phyloP scores from a whole-genome alignment of 2,797 vertebrate genomes.

The Anisognathus igniventris region DNA sequence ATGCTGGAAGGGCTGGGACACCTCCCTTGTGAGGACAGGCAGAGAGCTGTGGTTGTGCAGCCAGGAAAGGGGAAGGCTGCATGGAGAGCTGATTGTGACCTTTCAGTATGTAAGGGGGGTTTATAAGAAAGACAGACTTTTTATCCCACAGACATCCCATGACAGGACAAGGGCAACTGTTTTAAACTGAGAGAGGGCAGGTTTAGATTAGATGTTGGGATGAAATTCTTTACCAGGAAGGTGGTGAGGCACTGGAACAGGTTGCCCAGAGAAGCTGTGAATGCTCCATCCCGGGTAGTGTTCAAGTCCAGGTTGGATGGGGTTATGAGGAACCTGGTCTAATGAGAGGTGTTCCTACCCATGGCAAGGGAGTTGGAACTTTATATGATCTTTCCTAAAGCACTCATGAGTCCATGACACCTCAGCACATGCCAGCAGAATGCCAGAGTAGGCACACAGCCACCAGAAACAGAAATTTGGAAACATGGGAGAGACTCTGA shows the following conservation, averaged over 20 bases:
- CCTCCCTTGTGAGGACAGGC: too few relatives aligned
- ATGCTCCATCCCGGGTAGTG: fast-evolving
- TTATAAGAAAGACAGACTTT: not conserved
- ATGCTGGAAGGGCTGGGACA: not conserved
- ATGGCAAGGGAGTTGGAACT: fast-evolving
- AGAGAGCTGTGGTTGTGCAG: not conserved
- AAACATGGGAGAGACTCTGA: not conserved
- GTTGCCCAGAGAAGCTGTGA: not conserved
- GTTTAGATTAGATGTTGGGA: not conserved
- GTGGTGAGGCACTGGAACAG: not conserved
- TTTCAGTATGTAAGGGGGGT: not conserved
- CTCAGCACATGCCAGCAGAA: fast-evolving
- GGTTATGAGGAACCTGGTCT: not conserved
- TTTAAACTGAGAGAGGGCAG: not conserved
- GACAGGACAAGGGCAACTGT: not conserved
- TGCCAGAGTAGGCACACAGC: fast-evolving
- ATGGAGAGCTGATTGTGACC: fast-evolving
- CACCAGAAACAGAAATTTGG: not conserved
- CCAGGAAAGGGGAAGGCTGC: not conserved
- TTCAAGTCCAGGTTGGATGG: not conserved
- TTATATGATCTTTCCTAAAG: not conserved
- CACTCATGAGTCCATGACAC: fast-evolving
- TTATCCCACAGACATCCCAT: fast-evolving
- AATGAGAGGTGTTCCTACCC: not conserved
- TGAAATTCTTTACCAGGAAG: not conserved